Base-by-base conservation (phyloP, 2,113 vertebrate genomes). In the Lasiurus cinereus region DNA sequence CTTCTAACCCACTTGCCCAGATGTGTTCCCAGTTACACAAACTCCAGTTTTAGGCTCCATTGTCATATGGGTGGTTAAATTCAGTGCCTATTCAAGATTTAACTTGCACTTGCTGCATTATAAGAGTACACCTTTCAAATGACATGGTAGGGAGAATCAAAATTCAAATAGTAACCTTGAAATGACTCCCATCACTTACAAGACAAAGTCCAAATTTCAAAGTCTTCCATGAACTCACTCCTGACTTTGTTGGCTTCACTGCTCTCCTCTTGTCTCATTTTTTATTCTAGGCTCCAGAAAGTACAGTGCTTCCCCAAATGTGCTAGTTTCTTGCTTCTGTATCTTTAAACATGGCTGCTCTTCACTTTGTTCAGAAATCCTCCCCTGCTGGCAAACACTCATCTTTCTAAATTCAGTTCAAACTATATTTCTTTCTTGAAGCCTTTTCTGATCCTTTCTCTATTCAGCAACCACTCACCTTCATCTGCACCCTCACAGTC, bases 161-260 rank as follows among this genome's bases (percentile, higher is more conserved):
- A 96, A 95, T 67, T 88, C 54, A 91, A 87, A 86, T 78, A 31
- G 50, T 72, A 90, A 89, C 29, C 43, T 39, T 94, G 31, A 66
- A 90, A 74, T 19, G 56, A 89, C 21, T 64, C 87, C 14, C 19
- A 89, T 48, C 31, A 79, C 24, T 79, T 83, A 52, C 1, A 88
- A 62, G 78, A 88, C 13, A 66, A 87, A 90, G 39, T 86, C 72
- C 79, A 79, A 50, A 62, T 90, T 90, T 74, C 76, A 92, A 74
- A 90, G 14, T 16, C 24, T 84, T 90, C 36, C 8, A 31, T 29
- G 21, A 66, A n/a, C 7, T 82, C 31, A 52, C 24, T 54, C 11
- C 46, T 21, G 12, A 33, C 36, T 69, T 94, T 79, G 62, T 91
- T 50, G 48, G 29, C 19, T 66, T 91, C 62, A 48, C 14, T 90